A percentile compares a stretch with the other conserved stretches of the same genome.
Evolutionary conservation across 2,797 vertebrate genomes (phyloP).

Genomic region (Hyperoplus immaculatus): DNA sequence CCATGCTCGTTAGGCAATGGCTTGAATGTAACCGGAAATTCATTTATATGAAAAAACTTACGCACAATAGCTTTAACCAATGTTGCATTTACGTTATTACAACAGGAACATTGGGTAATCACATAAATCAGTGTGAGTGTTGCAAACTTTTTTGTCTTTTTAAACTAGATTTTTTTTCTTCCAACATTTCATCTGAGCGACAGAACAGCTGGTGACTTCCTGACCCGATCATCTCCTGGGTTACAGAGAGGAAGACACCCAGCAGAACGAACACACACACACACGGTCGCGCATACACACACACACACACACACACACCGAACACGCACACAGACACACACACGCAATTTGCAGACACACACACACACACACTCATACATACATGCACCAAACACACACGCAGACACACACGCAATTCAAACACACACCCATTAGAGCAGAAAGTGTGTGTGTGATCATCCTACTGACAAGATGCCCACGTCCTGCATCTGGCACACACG

Average conservation of each 20-base stretch:
- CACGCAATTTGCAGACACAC: too few species aligned
- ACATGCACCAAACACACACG: neutral
- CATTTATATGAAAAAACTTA: too few species aligned
- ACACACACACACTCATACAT: too few species aligned
- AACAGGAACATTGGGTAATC: too few species aligned
- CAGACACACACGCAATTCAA: neutral
- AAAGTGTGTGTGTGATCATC: constrained; percentile 65
- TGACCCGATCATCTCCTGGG: constrained; percentile 48
- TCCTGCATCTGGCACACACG: constrained; percentile 46
- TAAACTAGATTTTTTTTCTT: neutral
- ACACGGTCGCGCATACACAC: too few species aligned
- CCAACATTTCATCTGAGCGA: neutral
- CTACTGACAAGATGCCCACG: constrained; percentile 53
- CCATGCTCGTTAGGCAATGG: too few species aligned
- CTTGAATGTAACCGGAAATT: too few species aligned
- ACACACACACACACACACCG: too few species aligned
- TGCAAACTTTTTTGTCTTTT: neutral
- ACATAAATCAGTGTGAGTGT: neutral
- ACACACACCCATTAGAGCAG: constrained; percentile 35
- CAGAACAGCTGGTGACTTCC: constrained; percentile 57
- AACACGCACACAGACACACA: too few species aligned
- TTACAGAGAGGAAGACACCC: constrained; percentile 75
- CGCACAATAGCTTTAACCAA: too few species aligned
- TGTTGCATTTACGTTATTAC: too few species aligned
- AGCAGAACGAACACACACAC: constrained; percentile 2